phyloP scores from a whole-genome alignment of 1,140 invertebrate genomes.

The Anadara kagoshimensis region DNA sequence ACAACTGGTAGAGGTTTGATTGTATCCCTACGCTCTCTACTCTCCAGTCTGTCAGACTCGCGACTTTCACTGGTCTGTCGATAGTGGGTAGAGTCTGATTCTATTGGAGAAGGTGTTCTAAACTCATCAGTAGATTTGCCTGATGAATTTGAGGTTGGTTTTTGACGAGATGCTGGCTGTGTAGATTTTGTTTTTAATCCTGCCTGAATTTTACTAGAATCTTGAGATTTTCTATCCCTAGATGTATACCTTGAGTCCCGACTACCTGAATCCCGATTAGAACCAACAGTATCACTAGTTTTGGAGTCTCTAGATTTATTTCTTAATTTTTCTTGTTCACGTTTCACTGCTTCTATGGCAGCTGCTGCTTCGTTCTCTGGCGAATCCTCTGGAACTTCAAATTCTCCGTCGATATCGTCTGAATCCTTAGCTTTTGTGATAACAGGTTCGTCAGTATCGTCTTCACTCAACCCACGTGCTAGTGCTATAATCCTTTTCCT shows the following conservation, averaged over 20 bases:
- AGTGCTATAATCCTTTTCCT: not conserved
- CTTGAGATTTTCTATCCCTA: slow-evolving; percentile 19
- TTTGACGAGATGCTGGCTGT: too few species aligned
- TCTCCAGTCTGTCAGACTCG: too few species aligned
- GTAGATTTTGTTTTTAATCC: slow-evolving; percentile 16
- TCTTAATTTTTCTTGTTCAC: not conserved
- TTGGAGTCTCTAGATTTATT: not conserved
- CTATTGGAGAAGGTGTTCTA: too few species aligned
- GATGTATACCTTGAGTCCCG: not conserved
- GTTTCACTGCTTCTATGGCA: slow-evolving; percentile 23
- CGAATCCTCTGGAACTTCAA: slow-evolving; percentile 36
- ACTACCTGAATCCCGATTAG: slow-evolving; percentile 11
- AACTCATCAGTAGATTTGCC: slow-evolving; percentile 6
- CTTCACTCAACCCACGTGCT: not conserved
- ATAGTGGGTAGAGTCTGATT: too few species aligned
- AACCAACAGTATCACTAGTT: not conserved
- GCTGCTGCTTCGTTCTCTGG: slow-evolving; percentile 26
- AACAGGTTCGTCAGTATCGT: not conserved
- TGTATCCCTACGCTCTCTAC: too few species aligned
- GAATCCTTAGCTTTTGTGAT: not conserved
- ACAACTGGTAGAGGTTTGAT: too few species aligned
- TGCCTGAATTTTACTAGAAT: slow-evolving; percentile 29
- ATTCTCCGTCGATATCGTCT: slow-evolving; percentile 30
- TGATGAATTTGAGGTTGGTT: not conserved
- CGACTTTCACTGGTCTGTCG: too few species aligned